Base-by-base conservation (phyloP, 1,140 invertebrate species). In the Papilio machaon region DNA sequence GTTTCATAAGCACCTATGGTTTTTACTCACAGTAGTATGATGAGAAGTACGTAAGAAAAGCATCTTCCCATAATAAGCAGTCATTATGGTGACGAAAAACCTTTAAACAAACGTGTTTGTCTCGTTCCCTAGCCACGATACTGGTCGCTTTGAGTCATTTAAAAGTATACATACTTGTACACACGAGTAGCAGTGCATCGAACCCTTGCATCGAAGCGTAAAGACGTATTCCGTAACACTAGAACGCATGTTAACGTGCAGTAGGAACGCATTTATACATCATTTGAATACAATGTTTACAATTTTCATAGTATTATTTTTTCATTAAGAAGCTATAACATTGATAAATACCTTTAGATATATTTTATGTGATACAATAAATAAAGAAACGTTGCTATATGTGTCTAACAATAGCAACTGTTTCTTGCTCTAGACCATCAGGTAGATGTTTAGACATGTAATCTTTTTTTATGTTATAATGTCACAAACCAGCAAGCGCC, bases 51-150 rank as follows among this genome's bases (percentile, higher is more conserved):
- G 13, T 30, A 76, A 76, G 19, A 52, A 52, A 76, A 47, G 8
- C 46, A 76, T 76, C 74, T 46, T 76, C 74, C 74, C 74, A 76
- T 76, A 76, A 76, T 52, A 76, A 76, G 73, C 17, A 76, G 8
- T 76, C 19, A 76, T 76, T 76, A 52, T 52, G 19, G 74, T 76
- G 46, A 76, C 74, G 74, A 76, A 76, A 76, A 76, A 76, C 43
- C 46, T 49, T 76, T 76, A 52, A 76, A 76, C 74, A 76, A 76
- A 76, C 74, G 47, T 76, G 74, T 76, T 47, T 76, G 30, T 76
- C 74, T 76, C 46, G 74, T 76, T 52, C 74, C 35, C 19, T 19
- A 52, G 43, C 46, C 43, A 23, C 46, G 74, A 52, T 47, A 74
- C 43, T 54, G 47, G 74, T 76, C 46, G 74, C 74, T 76, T 49